Evolutionary conservation across 2,888 invertebrate genomes (phyloP).

Genomic region (Mesorhabditis sp.): DNA sequence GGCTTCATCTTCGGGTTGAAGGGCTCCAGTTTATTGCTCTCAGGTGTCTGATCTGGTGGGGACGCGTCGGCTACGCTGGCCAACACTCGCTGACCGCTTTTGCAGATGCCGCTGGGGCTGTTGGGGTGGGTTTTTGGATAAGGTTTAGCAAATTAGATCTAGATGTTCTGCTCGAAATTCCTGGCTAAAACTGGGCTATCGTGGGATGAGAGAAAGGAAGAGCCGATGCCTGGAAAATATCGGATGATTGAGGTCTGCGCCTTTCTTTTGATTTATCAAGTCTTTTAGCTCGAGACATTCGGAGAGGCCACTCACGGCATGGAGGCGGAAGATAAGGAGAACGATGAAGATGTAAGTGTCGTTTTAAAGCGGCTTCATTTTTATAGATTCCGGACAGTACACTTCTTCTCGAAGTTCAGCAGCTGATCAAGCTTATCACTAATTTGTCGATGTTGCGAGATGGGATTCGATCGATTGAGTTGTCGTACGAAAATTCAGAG

Average conservation of each 20-base stretch:
- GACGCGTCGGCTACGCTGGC: slow-evolving; percentile 3
- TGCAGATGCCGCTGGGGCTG: neutral
- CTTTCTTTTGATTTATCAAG: neutral
- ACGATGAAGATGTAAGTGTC: neutral
- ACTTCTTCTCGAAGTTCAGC: neutral
- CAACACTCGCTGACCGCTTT: neutral
- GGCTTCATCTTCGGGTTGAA: too few relatives aligned
- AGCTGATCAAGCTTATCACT: neutral
- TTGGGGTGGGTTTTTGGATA: neutral
- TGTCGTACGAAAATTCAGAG: neutral
- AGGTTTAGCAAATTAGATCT: neutral
- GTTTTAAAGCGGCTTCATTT: neutral
- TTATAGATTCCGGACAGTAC: neutral
- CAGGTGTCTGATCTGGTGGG: slow-evolving; percentile 1
- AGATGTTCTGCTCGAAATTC: neutral
- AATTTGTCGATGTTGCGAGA: neutral
- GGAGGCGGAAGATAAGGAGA: neutral
- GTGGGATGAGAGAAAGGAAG: neutral
- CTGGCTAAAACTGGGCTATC: neutral
- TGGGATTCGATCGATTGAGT: slow-evolving; percentile 4
- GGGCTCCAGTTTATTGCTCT: neutral
- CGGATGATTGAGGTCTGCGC: neutral
- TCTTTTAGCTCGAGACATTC: neutral
- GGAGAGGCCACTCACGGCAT: neutral
- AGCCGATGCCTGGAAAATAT: neutral